Base-by-base conservation (phyloP, 2,888 invertebrate genomes). In the Chorisops tibialis region DNA sequence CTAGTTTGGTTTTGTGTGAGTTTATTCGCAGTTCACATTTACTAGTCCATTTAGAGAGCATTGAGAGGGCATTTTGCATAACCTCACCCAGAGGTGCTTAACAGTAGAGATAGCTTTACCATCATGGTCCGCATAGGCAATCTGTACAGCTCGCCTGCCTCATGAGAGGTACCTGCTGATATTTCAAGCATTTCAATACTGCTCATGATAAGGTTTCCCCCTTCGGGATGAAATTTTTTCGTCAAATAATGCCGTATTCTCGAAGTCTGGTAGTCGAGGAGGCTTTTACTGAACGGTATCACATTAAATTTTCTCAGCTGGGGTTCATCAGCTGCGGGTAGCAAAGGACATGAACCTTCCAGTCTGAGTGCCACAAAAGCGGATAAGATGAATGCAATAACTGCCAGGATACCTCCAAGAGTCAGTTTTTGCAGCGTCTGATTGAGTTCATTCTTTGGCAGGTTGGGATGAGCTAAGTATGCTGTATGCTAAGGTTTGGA, bases 321-420 rank as follows among this genome's bases (percentile, higher is more conserved):
- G 0, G 83, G 82, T 19, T 81, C 72, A 1, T 84, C 85, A 4
- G 73, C 69, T 1, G 78, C 70, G 2, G 90, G 87, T 12, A 85
- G 59, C 1, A 79, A 69, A 0, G 84, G 82, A 68, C 87, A 85
- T 0, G 85, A 83, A 63, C 81, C 79, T 81, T 92, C 84, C 61
- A 94, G 78, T 35, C 82, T 76, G 1, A 92, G 72, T 76, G 95
- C 92, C 0, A 97, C 84, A 21, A 89, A 74, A 0, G 89, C 96
- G 0, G 97, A 93, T 18, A 93, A 78, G 4, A 89, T 77, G 75
- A 97, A 98, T 0, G 97, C 87, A 1, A 83, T 59, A 0, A 89
- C 88, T 0, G 95, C 93, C 0, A 98, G 73, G 3, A 93, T 68
- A 41, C 96, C 94, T 1, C 98, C 98, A 67, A 78, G 91, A 88